Evolutionary conservation across 37 sponge, comb jelly and placozoan species (phyloP), one percentile per base, ranked within the genome.

Genomic region (Oopsacas minuta): DNA sequence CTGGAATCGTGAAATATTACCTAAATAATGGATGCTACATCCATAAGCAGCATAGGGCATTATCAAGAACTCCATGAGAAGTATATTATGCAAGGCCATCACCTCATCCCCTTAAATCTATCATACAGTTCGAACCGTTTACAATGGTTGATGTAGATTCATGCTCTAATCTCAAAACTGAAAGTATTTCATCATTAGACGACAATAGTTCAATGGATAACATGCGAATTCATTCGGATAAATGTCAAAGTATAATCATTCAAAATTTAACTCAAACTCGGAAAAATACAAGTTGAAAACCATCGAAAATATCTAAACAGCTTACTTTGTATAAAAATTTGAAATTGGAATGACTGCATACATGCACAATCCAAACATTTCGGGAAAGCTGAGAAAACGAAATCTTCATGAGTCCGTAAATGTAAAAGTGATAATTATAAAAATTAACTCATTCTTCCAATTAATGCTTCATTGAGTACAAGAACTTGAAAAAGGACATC

Each of bases 11-110:
- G 75, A 61, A 25, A 25, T 61, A 61, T 61, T 61, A 61, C 75
- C 75, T 61, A 61, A 61, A 61, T 61, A 61, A 61, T 61, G 75
- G 75, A 61, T 61, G 22, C 32, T 61, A 61, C 28, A 61, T 61
- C 30, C 75, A 61, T 61, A 10, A 61, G 1, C 20, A 61, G 75
- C 75, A 61, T 61, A 61, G 75, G 30, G 22, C 75, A 25, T 61
- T n/a, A 61, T 61, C 75, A 25, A 61, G 30, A 61, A 61, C 17
- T 61, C 75, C 75, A 61, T 61, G 75, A 34, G 75, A 61, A 61
- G 75, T 61, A 61, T 61, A 61, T 61, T 61, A 61, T 61, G 75
- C 75, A 61, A 10, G 75, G 28, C 28, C 75, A 25, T 61, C 75
- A 61, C 75, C 75, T 61, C 75, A 61, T n/a, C 75, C 20, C 22